phyloP scores from a whole-genome alignment of 2,113 vertebrate species.

The Phalacrocorax aristotelis region DNA sequence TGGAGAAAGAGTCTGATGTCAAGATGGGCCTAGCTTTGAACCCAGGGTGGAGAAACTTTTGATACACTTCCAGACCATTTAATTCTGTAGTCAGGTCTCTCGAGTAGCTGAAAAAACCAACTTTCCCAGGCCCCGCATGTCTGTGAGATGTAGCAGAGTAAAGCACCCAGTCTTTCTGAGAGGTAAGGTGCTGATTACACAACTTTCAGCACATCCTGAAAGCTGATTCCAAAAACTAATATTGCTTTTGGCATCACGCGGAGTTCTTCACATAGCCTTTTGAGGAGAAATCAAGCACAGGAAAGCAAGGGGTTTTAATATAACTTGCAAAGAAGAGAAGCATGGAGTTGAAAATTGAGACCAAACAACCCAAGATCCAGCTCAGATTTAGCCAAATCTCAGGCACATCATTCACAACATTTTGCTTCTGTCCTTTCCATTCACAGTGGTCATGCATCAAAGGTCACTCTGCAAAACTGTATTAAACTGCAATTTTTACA shows the following conservation, averaged over 20 bases:
- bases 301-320: neutral
- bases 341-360: neutral
- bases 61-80: neutral
- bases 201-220: constrained; percentile 60
- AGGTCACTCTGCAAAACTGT: neutral
- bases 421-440: neutral
- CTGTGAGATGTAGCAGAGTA: neutral
- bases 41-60: neutral
- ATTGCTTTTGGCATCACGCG: constrained; percentile 39
- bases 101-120: neutral
- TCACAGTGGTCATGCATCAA: neutral
- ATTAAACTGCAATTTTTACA: neutral
- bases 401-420: neutral
- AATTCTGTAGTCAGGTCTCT: constrained; percentile 1
- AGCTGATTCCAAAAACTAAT: constrained; percentile 58
- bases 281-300: constrained; percentile 19
- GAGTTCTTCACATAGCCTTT: constrained; percentile 26
- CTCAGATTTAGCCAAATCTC: neutral
- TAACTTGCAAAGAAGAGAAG: neutral
- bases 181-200: constrained; percentile 45
- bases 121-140: constrained; percentile 29
- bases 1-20: neutral
- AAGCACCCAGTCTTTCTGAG: constrained; percentile 33
- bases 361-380: neutral
- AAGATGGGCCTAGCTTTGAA: constrained; percentile 10